Base-by-base conservation (phyloP, 1,140 invertebrate genomes). In the Euwallacea fornicatus region DNA sequence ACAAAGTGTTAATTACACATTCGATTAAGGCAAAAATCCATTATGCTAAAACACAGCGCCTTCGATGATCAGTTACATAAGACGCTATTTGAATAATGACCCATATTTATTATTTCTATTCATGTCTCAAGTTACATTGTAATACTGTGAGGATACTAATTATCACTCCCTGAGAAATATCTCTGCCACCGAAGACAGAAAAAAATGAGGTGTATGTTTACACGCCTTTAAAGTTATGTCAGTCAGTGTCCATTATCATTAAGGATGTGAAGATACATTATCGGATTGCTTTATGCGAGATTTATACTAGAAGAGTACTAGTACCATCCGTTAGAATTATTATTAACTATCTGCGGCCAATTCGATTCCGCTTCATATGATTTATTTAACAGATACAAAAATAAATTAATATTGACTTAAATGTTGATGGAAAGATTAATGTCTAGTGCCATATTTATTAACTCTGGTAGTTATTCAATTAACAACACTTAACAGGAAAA, bases 381-480 rank as follows among this genome's bases (percentile, higher is more conserved):
- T 53, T 54, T 65, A 41, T 42, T 65, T 42, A 54, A 65, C 42
- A 43, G 44, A n/a, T 60, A 58, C 9, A 15, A 11, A 21, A 58
- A 11, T 63, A 46, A 44, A 63, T 16, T 44, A 63, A 11, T 47
- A 47, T 63, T 46, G 61, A 63, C 61, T 46, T 11, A 21, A 65
- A 54, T 54, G 65, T 56, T 43, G 53, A 42, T 66, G 55, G 41
- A 21, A 61, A 53, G 41, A 69, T 69, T 60, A 61, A 60, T 69
- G 44, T 47, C 13, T 55, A 42, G 60, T 55, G 59, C 41, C 67
- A 69, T 33, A 63, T 69, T 11, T 53, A 63, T 69, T 69, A 63
- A 69, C 59, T 63, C 47, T 11, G 21, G 60, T 33, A 62, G 67
- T 69, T 69, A 69, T 55, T 69, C 60, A 69, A 69, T 69, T 69